Base-by-base conservation (phyloP, 2,888 invertebrate genomes). In the Molorchus minor region DNA sequence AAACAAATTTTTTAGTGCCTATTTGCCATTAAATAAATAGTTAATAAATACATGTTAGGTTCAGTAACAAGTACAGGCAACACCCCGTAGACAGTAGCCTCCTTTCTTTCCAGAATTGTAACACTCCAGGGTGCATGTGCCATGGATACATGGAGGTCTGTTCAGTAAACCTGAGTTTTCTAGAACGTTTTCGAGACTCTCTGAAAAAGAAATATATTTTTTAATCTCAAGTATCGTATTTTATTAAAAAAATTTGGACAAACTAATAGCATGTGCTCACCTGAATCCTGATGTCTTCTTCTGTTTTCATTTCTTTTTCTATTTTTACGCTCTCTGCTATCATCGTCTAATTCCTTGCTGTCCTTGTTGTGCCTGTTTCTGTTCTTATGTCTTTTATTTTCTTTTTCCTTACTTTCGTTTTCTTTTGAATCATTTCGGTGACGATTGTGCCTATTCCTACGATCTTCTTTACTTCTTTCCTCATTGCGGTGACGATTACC, bases 61-160 rank as follows among this genome's bases (percentile, higher is more conserved):
- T 29, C 25, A 49, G 16, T 49, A 49, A 21, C 49, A 49, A 15
- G 38, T 49, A 20, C 49, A 49, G 1, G 16, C 21, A 21, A 38
- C 49, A n/a, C 49, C 49, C 29, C 38, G 36, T 3, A 49, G 16
- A 36, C 49, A 49, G 16, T 49, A 49, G 25, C 49, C 49, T 17
- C 49, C 49, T 4, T 17, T 21, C 3, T 17, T 36, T n/a, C 38
- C 38, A 8, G 49, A 49, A 21, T 49, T 38, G 33, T 38, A 13
- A 25, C 49, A 49, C 20, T 49, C 38, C n/a, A 15, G 13, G 20
- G 21, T 17, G 15, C 49, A 49, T 1, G 16, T 0, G 3, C 38
- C 17, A 15, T 15, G 38, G n/a, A 49, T 38, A 25, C 49, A 49
- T 1, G 49, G 38, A 25, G 1, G 13, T 25, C 29, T 49, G 16